phyloP scores from a whole-genome alignment of 2,888 invertebrate species.

The Lasioglossum calceatum region DNA sequence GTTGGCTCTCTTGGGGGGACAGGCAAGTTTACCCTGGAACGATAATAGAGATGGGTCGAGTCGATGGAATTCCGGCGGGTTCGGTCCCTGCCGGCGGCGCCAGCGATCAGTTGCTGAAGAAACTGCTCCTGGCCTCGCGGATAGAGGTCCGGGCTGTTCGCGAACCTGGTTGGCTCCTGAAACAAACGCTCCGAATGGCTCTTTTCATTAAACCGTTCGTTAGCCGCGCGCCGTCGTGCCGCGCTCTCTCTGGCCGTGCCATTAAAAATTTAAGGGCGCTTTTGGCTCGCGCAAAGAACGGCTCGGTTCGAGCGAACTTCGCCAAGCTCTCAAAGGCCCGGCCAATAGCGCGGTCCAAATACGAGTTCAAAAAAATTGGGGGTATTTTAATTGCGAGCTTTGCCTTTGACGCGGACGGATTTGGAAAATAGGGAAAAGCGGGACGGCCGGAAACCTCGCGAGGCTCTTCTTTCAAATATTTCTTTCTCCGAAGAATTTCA shows the following conservation, averaged over 20 bases:
- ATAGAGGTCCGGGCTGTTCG: slow-evolving; percentile 80
- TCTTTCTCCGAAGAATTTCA: not conserved
- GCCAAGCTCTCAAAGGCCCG: not conserved
- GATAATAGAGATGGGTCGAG: slow-evolving; percentile 80
- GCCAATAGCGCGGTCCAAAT: slow-evolving; percentile 18
- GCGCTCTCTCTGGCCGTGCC: not conserved
- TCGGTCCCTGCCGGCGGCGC: slow-evolving; percentile 65
- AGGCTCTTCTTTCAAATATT: not conserved
- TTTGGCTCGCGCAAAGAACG: not conserved
- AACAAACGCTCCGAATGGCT: slow-evolving; percentile 75
- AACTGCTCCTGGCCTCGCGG: slow-evolving; percentile 73
- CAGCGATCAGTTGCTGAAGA: slow-evolving; percentile 65
- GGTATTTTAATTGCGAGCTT: slow-evolving; percentile 3
- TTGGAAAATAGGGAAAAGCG: not conserved
- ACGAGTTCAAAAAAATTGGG: slow-evolving; percentile 6
- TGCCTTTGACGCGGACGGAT: not conserved
- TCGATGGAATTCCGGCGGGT: slow-evolving; percentile 80
- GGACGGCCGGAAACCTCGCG: not conserved
- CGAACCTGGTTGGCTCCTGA: slow-evolving; percentile 77
- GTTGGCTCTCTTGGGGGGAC: slow-evolving; percentile 30
- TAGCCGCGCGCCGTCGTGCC: not conserved
- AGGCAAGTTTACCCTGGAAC: slow-evolving; percentile 80
- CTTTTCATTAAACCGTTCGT: slow-evolving; percentile 25
- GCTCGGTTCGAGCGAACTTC: not conserved
- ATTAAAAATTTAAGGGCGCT: slow-evolving; percentile 28